phyloP scores from a whole-genome alignment of 2,888 invertebrate genomes.

The Pharmacophagus antenor region DNA sequence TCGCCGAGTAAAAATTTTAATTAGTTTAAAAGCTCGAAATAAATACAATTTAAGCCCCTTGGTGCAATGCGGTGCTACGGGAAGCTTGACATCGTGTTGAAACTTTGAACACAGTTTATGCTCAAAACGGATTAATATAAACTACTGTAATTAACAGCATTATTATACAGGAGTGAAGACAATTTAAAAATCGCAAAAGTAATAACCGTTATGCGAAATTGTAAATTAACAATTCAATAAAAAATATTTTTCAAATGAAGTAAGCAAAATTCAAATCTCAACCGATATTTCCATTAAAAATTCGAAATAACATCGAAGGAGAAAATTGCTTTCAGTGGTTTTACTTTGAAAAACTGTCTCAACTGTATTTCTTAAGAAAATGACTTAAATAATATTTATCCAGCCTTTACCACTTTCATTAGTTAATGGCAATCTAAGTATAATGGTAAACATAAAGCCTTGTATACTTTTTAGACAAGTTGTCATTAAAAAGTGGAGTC shows the following conservation, averaged over 20 bases:
- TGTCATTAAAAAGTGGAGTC: neutral
- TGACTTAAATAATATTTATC: neutral
- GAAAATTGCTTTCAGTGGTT: slow-evolving; percentile 24
- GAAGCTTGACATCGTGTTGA: slow-evolving; percentile 17
- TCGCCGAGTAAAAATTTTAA: neutral
- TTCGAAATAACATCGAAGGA: slow-evolving; percentile 1
- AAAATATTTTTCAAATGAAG: neutral
- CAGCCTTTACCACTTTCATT: neutral
- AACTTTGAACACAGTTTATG: slow-evolving; percentile 19
- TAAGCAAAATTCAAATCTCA: neutral
- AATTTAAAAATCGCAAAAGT: neutral
- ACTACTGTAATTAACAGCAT: slow-evolving; percentile 8
- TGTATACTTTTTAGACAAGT: neutral
- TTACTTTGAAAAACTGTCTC: slow-evolving; percentile 15
- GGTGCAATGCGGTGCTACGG: slow-evolving; percentile 21
- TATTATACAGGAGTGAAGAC: neutral
- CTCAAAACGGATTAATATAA: slow-evolving; percentile 9
- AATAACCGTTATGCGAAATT: neutral
- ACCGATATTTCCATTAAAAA: neutral
- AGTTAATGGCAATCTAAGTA: neutral
- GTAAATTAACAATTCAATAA: neutral
- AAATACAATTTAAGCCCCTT: slow-evolving; percentile 4
- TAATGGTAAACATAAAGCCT: neutral
- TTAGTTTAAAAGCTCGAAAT: slow-evolving; percentile 2
- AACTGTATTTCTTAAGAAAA: slow-evolving; percentile 1